These are phyloP conservation scores for Phorcus lineatus DNA, from an alignment of 2,888 invertebrate genomes.

Conservation along the genomic window DNA sequence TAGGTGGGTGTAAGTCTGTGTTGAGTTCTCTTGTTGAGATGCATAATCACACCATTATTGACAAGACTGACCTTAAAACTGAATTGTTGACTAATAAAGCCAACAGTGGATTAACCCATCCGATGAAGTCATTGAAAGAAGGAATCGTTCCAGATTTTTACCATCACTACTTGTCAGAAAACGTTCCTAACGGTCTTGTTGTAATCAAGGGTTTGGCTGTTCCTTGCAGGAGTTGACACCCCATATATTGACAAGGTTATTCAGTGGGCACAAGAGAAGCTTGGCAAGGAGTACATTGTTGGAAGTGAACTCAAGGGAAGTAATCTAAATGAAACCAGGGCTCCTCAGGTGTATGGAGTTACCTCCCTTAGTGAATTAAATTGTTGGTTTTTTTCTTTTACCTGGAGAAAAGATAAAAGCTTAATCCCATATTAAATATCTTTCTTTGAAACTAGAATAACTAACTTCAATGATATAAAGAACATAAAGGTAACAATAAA, in stretches of 20 bases:
- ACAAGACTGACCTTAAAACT: constrained; percentile 44
- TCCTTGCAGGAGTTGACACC: constrained; percentile 54
- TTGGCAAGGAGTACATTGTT: constrained; percentile 59
- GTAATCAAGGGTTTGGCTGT: constrained; percentile 61
- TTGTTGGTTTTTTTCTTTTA: no score
- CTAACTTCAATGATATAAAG: no score
- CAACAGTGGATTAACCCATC: constrained; percentile 56
- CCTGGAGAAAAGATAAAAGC: no score
- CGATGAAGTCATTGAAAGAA: constrained; percentile 51
- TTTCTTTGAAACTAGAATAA: no score
- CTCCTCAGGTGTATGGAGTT: neutral
- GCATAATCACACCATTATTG: constrained; percentile 51
- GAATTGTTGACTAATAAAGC: constrained; percentile 57
- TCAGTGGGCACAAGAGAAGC: constrained; percentile 57
- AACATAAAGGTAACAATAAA: no score
- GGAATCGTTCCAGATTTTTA: constrained; percentile 58
- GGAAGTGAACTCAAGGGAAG: constrained; percentile 52
- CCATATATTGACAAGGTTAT: constrained; percentile 59
- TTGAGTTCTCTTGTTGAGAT: constrained; percentile 56
- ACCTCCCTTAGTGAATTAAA: neutral
- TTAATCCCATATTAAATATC: no score
- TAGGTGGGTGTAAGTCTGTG: no score
- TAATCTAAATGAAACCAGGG: constrained; percentile 35
- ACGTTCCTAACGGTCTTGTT: constrained; percentile 61
- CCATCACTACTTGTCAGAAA: constrained; percentile 59